Conservation (phyloP, 2,797 vertebrate genomes). For the Amblyraja radiata region DNA sequence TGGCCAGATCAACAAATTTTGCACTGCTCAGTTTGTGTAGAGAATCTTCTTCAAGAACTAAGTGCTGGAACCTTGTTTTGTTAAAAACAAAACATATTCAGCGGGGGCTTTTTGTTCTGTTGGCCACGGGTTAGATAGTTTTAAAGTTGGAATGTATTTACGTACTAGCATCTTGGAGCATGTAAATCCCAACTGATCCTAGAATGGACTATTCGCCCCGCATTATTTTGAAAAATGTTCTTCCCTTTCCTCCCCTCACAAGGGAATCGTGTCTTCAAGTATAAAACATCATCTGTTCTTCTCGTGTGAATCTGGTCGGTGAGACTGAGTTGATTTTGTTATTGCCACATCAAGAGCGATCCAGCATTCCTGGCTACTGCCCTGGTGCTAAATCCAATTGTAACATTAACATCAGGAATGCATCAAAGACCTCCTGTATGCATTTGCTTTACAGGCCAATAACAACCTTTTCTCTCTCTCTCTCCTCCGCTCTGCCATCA, state of each 20-base stretch:
- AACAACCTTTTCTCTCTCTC: background rate
- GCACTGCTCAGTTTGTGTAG: background rate
- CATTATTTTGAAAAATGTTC: background rate
- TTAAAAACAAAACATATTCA: background rate
- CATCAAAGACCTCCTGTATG: background rate
- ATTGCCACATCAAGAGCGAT: background rate
- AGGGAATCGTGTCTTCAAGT: background rate
- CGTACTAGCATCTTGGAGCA: background rate
- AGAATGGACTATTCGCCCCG: background rate
- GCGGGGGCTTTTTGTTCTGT: background rate
- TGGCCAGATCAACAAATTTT: background rate
- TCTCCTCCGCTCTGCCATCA: background rate
- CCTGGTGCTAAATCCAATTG: background rate
- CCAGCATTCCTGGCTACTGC: background rate
- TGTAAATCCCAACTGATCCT: background rate
- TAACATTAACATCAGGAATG: background rate
- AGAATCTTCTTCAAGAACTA: conserved; percentile 2
- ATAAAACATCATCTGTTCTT: background rate
- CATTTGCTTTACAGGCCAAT: background rate
- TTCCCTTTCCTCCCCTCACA: background rate
- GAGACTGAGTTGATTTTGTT: background rate
- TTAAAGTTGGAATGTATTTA: background rate
- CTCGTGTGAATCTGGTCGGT: background rate
- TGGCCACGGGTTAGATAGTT: background rate
- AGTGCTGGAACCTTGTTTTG: background rate